Evolutionary conservation across 1,140 invertebrate genomes (phyloP).

Genomic region (Kradibia gibbosae): DNA sequence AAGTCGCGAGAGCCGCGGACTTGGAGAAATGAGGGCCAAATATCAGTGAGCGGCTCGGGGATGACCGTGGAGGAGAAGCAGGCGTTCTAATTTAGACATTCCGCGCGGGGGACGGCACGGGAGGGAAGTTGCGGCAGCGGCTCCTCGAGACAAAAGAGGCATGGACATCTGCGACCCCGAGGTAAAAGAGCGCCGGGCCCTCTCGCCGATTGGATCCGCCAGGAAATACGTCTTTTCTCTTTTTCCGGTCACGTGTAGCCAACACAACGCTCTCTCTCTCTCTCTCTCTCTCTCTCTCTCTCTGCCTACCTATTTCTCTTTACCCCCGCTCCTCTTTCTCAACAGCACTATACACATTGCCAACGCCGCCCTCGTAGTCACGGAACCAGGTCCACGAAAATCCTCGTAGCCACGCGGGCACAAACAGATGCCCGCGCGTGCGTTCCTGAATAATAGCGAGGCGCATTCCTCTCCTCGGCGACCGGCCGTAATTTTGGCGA

Average conservation of each 20-base stretch:
- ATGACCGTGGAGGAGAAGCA: background rate
- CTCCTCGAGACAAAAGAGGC: constrained; percentile 21
- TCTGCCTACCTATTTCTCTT: no score
- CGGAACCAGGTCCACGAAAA: no score
- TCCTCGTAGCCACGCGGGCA: background rate
- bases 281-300: background rate
- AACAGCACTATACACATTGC: no score
- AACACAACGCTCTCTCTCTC: no score
- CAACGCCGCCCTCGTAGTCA: no score
- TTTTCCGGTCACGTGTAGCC: constrained; percentile 44
- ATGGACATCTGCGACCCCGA: background rate
- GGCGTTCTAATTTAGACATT: constrained; percentile 14
- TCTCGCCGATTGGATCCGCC: constrained; percentile 30
- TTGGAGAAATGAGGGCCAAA: background rate
- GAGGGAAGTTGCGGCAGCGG: background rate
- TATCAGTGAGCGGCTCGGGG: background rate
- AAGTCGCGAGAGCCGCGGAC: background rate
- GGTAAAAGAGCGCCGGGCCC: background rate
- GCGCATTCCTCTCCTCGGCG: background rate
- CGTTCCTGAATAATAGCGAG: background rate
- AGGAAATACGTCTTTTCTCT: constrained; percentile 17
- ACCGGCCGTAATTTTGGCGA: background rate
- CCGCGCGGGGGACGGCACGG: background rate
- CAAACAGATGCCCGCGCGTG: background rate
- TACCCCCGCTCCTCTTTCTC: no score